Percentiles rank a stretch among this genome's conserved stretches.
phyloP scores from a whole-genome alignment of 1,140 invertebrate genomes.

The Listronotus oregonensis region DNA sequence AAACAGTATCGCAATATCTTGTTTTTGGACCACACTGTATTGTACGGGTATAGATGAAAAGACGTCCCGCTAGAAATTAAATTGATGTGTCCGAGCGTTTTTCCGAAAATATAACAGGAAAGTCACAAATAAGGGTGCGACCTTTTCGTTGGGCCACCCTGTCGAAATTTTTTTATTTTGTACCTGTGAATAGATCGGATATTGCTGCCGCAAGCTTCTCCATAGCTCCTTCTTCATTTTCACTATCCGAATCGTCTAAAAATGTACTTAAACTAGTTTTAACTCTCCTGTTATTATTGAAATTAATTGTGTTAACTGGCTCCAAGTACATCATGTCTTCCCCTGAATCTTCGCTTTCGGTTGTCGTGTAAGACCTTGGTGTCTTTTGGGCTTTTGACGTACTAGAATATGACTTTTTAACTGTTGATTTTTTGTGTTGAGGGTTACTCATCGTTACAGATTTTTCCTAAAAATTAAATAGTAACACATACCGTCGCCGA shows the following conservation, averaged over 20 bases:
- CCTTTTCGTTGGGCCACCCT: too few relatives aligned
- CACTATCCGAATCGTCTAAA: slow-evolving; percentile 78
- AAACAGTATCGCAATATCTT: too few relatives aligned
- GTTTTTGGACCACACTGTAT: too few relatives aligned
- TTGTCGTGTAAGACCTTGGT: slow-evolving; percentile 44
- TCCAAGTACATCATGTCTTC: slow-evolving; percentile 55
- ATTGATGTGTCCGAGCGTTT: too few relatives aligned
- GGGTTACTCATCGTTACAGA: slow-evolving; percentile 47
- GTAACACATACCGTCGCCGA: too few relatives aligned
- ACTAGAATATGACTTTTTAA: slow-evolving; percentile 14
- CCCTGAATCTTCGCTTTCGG: slow-evolving; percentile 53
- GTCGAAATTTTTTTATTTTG: slow-evolving; percentile 22
- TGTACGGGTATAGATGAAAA: too few relatives aligned
- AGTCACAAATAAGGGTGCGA: too few relatives aligned
- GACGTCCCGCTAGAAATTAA: too few relatives aligned
- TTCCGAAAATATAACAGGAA: too few relatives aligned
- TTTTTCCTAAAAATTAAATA: slow-evolving; percentile 45
- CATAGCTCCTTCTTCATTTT: slow-evolving; percentile 73
- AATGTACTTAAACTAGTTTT: slow-evolving; percentile 61
- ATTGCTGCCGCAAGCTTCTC: slow-evolving; percentile 75
- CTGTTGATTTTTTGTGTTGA: slow-evolving; percentile 37
- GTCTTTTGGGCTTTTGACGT: slow-evolving; percentile 36
- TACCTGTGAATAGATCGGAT: slow-evolving; percentile 74
- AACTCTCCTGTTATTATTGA: slow-evolving; percentile 46
- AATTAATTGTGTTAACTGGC: slow-evolving; percentile 48